Evolutionary conservation across 2,888 invertebrate species (phyloP).

Genomic region (Ectobius pallidus): DNA sequence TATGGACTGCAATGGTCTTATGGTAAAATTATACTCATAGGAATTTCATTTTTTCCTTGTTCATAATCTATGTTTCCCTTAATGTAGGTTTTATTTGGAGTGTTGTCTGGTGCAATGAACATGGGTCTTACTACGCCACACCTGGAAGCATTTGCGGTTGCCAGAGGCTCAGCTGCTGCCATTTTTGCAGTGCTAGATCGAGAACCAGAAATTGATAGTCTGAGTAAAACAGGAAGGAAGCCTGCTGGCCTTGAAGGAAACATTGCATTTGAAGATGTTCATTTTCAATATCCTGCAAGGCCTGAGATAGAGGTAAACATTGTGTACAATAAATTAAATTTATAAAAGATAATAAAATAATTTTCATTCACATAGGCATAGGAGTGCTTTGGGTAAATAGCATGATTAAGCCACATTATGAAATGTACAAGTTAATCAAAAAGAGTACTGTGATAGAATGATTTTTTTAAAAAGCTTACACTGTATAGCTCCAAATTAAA

Average conservation of each 20-base stretch:
- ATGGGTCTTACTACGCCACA: constrained; percentile 78
- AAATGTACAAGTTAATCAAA: no score
- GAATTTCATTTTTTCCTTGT: no score
- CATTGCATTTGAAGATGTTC: constrained; percentile 69
- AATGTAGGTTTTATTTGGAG: constrained; percentile 76
- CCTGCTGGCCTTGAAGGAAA: constrained; percentile 65
- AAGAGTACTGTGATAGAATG: no score
- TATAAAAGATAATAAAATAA: no score
- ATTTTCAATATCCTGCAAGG: constrained; percentile 80
- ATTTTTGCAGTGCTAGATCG: constrained; percentile 77
- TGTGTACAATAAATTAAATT: not conserved
- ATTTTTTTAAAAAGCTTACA: no score
- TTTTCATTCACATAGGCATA: no score
- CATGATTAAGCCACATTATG: no score
- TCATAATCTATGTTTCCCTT: no score
- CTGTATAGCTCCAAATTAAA: no score
- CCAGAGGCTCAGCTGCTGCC: constrained; percentile 74
- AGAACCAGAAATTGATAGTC: constrained; percentile 72
- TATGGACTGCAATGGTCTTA: no score
- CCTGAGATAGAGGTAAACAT: constrained; percentile 66
- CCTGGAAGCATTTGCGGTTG: constrained; percentile 69
- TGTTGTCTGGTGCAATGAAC: constrained; percentile 78
- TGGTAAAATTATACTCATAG: no score
- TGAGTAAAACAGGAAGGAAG: constrained; percentile 65
- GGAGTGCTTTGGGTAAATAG: no score